phyloP scores from a whole-genome alignment of 2,113 vertebrate species.

The Manacus vitellinus region DNA sequence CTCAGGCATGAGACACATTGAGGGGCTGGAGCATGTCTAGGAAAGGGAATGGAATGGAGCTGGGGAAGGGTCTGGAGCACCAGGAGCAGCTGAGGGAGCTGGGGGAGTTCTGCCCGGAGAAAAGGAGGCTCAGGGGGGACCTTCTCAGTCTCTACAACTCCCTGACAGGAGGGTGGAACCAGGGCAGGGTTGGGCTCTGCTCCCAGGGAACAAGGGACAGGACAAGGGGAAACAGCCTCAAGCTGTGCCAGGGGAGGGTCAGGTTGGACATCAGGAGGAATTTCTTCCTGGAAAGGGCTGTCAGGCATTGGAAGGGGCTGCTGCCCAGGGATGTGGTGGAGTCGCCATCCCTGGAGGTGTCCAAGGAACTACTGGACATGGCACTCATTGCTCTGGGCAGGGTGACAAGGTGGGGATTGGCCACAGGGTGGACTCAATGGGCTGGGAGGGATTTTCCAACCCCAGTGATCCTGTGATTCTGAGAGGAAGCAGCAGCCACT shows the following conservation, averaged over 20 bases:
- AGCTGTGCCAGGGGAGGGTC: not conserved
- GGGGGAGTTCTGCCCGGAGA: not conserved
- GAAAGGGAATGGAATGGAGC: rapidly evolving
- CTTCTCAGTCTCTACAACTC: not conserved
- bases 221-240: not conserved
- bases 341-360: not conserved
- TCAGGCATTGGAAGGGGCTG: not conserved
- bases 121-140: not conserved
- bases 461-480: not conserved
- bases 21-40: not conserved
- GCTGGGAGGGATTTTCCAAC: not conserved
- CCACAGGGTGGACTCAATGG: rapidly evolving
- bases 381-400: not conserved
- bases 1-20: rapidly evolving
- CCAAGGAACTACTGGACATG: not conserved
- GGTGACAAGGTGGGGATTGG: rapidly evolving
- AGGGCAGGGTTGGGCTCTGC: not conserved
- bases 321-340: not conserved
- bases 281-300: not conserved
- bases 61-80: not conserved
- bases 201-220: not conserved
- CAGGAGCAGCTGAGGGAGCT: not conserved
- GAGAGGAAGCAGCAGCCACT: not conserved
- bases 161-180: not conserved
- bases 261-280: not conserved